Evolutionary conservation across 2,888 invertebrate species (phyloP).

Genomic region (Drosophila barbarae): DNA sequence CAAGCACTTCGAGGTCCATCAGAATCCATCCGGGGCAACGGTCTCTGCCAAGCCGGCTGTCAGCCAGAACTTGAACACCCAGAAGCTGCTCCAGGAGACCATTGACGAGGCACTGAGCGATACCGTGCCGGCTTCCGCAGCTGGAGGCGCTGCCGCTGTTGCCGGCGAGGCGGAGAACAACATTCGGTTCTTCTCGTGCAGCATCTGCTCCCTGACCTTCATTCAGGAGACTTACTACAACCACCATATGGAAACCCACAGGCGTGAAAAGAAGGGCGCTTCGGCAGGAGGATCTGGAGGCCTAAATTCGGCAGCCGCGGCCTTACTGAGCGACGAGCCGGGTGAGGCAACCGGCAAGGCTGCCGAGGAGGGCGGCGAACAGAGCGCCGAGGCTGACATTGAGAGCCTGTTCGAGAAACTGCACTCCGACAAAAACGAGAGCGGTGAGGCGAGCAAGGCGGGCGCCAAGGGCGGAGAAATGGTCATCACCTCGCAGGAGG

Average conservation of each 20-base stretch:
- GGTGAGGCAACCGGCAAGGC: slow-evolving; percentile 47
- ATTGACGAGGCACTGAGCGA: slow-evolving; percentile 80
- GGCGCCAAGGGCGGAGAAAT: slow-evolving; percentile 73
- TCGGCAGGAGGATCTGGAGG: slow-evolving; percentile 50
- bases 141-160: slow-evolving; percentile 54
- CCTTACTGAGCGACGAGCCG: slow-evolving; percentile 70
- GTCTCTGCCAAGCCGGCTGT: slow-evolving; percentile 51
- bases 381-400: slow-evolving; percentile 77
- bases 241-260: slow-evolving; percentile 80
- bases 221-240: slow-evolving; percentile 80
- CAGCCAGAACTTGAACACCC: slow-evolving; percentile 74
- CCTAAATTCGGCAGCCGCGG: slow-evolving; percentile 71
- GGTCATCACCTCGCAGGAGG: slow-evolving; percentile 80
- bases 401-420: slow-evolving; percentile 80
- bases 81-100: slow-evolving; percentile 79
- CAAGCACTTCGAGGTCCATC: slow-evolving; percentile 80
- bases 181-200: slow-evolving; percentile 80
- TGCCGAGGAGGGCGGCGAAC: slow-evolving; percentile 54
- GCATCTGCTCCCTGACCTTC: slow-evolving; percentile 80
- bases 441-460: slow-evolving; percentile 55
- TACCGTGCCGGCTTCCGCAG: slow-evolving; percentile 57
- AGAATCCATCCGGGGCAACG: slow-evolving; percentile 50
- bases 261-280: slow-evolving; percentile 70
- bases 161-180: slow-evolving; percentile 73
- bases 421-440: slow-evolving; percentile 79